phyloP scores from a whole-genome alignment of 1,140 invertebrate genomes.

The Drosophila burlai region DNA sequence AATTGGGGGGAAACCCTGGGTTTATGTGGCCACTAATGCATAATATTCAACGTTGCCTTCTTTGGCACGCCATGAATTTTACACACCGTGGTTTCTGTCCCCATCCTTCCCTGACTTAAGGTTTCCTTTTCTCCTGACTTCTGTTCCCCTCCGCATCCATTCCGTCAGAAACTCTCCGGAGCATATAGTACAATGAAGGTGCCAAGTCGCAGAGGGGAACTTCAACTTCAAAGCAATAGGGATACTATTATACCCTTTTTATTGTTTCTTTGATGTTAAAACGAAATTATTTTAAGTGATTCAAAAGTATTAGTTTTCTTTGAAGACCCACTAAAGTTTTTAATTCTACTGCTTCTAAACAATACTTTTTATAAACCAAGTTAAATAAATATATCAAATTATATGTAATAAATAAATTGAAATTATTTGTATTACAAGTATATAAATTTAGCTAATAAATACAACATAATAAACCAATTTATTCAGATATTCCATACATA shows the following conservation, averaged over 20 bases:
- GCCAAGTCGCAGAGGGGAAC: neutral
- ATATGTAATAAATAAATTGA: neutral
- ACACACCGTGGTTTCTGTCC: slow-evolving; percentile 41
- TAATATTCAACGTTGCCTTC: slow-evolving; percentile 73
- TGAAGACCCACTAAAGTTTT: neutral
- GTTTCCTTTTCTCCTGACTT: neutral
- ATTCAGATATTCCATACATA: neutral
- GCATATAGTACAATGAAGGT: slow-evolving; percentile 15
- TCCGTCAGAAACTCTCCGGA: slow-evolving; percentile 6
- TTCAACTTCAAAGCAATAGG: neutral
- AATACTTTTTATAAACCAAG: too few relatives aligned
- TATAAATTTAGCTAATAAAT: too few relatives aligned
- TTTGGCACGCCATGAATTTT: slow-evolving; percentile 79
- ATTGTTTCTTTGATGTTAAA: too few relatives aligned
- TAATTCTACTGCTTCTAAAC: neutral
- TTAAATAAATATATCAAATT: too few relatives aligned
- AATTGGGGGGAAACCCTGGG: slow-evolving; percentile 1
- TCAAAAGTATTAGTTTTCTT: neutral
- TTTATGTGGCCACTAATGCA: slow-evolving; percentile 67
- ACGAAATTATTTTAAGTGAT: neutral
- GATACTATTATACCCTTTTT: slow-evolving; percentile 1
- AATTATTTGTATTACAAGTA: neutral
- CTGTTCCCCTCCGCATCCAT: neutral
- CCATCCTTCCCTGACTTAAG: slow-evolving; percentile 4
- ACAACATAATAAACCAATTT: neutral